Percentiles rank a stretch among this genome's conserved stretches.
Conservation (phyloP, 2,888 invertebrate species). For the Athrips mouffetella region DNA sequence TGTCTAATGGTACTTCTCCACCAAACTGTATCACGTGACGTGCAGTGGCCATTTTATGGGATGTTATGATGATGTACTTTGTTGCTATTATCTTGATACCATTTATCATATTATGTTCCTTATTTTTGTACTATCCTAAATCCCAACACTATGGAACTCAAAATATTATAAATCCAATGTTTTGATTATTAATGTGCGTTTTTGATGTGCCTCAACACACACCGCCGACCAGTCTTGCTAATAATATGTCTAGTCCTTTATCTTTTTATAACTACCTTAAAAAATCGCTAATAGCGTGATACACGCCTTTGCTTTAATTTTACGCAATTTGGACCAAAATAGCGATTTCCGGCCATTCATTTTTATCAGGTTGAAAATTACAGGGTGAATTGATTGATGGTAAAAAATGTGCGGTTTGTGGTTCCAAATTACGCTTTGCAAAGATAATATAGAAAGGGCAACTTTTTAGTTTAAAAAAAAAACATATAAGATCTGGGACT, state of each 20-base stretch:
- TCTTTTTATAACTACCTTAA: slow-evolving; percentile 31
- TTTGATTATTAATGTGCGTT: slow-evolving; percentile 43
- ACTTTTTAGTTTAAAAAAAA: too few relatives aligned
- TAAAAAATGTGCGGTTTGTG: too few relatives aligned
- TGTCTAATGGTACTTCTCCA: too few relatives aligned
- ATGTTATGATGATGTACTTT: too few relatives aligned
- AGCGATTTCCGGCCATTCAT: slow-evolving; percentile 17
- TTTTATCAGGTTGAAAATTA: background rate
- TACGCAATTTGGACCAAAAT: slow-evolving; percentile 32
- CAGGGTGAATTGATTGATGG: slow-evolving; percentile 2
- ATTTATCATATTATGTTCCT: too few relatives aligned
- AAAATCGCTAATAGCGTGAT: background rate
- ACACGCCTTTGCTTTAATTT: slow-evolving; percentile 34
- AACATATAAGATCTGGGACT: too few relatives aligned
- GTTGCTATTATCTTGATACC: too few relatives aligned
- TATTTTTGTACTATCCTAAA: too few relatives aligned
- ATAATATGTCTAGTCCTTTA: slow-evolving; percentile 35
- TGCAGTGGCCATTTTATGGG: too few relatives aligned
- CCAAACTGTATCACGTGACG: too few relatives aligned
- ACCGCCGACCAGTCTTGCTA: slow-evolving; percentile 26
- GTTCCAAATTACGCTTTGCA: too few relatives aligned
- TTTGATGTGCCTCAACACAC: slow-evolving; percentile 35
- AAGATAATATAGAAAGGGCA: too few relatives aligned
- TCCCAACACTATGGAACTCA: background rate
- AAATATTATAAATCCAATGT: slow-evolving; percentile 26